These are phyloP conservation scores for Psilopsiagon aymara DNA, from an alignment of 2,113 vertebrate species.

Conservation along the genomic window DNA sequence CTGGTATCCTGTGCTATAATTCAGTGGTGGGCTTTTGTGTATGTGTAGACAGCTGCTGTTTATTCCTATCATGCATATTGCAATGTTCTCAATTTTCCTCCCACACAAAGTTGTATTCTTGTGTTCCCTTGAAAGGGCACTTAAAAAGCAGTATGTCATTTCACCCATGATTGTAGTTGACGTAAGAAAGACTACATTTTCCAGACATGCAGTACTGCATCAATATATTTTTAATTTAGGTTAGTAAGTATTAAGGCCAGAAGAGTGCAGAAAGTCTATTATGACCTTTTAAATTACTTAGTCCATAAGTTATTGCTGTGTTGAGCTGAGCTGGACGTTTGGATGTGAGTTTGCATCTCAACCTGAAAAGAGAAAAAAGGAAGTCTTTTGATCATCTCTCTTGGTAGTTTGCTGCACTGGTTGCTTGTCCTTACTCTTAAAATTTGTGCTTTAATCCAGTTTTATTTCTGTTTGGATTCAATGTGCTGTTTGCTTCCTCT, in stretches of 20 bases:
- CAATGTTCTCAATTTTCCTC: constrained; percentile 47
- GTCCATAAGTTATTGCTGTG: accelerated
- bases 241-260: background rate
- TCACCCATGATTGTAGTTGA: background rate
- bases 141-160: constrained; percentile 6
- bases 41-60: constrained; percentile 46
- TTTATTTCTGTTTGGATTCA: background rate
- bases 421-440: background rate
- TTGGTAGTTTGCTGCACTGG: background rate
- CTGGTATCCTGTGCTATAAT: background rate
- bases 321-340: background rate
- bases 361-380: background rate
- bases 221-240: background rate
- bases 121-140: constrained; percentile 25
- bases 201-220: background rate
- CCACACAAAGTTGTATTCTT: constrained; percentile 24
- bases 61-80: constrained; percentile 12
- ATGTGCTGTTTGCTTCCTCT: background rate
- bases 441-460: background rate
- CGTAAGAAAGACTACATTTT: background rate
- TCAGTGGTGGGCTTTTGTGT: background rate
- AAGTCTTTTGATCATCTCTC: background rate
- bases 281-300: background rate
- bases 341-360: background rate
- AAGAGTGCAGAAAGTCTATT: background rate